phyloP scores from a whole-genome alignment of 1,140 invertebrate species.

The Brachionus rotundiformis region DNA sequence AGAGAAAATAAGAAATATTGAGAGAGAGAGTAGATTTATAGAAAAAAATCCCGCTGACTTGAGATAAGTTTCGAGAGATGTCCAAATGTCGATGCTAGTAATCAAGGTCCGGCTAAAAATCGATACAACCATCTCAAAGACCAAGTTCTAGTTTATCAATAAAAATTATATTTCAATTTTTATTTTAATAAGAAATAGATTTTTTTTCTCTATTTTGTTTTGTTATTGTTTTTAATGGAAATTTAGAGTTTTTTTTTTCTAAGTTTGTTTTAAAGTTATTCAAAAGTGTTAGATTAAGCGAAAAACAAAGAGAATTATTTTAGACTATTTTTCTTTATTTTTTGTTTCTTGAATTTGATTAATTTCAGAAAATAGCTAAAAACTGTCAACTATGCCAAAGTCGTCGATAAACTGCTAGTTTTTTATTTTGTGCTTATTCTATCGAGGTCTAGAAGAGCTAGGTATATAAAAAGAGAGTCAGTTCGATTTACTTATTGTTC shows the following conservation, averaged over 20 bases:
- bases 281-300: not conserved
- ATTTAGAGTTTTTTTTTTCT: no score
- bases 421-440: no score
- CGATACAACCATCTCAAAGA: not conserved
- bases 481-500: no score
- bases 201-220: slow-evolving; percentile 2
- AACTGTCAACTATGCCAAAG: slow-evolving; percentile 35
- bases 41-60: slow-evolving; percentile 9
- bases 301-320: slow-evolving; percentile 8
- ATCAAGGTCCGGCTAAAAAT: not conserved
- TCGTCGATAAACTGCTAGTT: slow-evolving; percentile 23
- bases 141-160: not conserved
- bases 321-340: no score
- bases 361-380: slow-evolving; percentile 27
- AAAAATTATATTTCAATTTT: no score
- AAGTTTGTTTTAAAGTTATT: slow-evolving; percentile 6
- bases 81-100: slow-evolving; percentile 31
- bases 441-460: not conserved
- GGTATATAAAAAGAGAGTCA: not conserved
- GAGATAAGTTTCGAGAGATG: slow-evolving; percentile 26
- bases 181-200: no score
- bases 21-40: not conserved
- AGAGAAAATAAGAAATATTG: no score
- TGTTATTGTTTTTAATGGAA: no score
- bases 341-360: slow-evolving; percentile 2